Conservation (phyloP, 2,113 vertebrate species). For the Vidua chalybeata region DNA sequence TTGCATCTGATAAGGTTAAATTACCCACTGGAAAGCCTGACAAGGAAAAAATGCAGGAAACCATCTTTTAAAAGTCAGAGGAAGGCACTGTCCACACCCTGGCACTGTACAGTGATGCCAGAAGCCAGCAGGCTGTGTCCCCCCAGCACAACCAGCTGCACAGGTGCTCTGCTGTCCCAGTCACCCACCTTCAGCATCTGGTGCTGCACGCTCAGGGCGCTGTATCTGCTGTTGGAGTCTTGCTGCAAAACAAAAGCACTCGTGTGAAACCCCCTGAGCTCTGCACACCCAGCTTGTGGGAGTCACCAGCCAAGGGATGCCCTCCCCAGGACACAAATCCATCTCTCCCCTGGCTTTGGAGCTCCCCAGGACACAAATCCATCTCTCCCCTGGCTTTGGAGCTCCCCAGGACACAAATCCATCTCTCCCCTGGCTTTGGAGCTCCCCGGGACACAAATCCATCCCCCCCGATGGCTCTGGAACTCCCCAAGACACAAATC, state of each 20-base stretch:
- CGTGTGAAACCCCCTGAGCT: neutral
- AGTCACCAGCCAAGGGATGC: neutral
- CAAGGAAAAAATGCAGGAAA: neutral
- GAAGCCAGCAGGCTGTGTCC: rapidly evolving
- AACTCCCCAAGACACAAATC: neutral
- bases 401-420: neutral
- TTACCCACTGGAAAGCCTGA: neutral
- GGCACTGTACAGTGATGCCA: neutral
- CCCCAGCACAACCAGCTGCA: rapidly evolving
- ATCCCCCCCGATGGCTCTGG: neutral
- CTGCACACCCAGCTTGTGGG: neutral
- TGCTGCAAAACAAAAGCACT: slow-evolving; percentile 80
- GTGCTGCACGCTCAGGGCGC: slow-evolving; percentile 90
- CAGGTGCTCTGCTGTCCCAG: neutral
- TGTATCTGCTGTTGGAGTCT: slow-evolving; percentile 86
- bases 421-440: neutral
- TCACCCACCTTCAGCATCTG: slow-evolving; percentile 93
- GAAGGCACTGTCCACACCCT: neutral
- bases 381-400: neutral
- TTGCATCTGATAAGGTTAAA: neutral
- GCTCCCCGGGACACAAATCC: neutral
- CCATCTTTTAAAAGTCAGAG: neutral
- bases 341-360: neutral
- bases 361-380: neutral
- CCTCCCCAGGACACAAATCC: neutral